Conservation (phyloP, 2,797 vertebrate genomes). For the Ambastaia sidthimunki region DNA sequence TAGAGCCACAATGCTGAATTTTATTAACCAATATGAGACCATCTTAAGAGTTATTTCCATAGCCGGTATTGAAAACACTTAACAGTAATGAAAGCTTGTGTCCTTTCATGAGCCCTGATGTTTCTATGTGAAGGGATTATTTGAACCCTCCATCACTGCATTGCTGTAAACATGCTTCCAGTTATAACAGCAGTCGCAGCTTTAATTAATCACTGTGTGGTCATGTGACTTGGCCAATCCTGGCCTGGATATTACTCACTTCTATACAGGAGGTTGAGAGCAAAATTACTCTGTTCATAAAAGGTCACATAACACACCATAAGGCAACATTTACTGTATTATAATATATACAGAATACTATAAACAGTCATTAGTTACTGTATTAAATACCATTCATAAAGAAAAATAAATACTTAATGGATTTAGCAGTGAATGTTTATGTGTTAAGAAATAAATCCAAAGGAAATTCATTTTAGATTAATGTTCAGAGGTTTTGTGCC, state of each 20-base stretch:
- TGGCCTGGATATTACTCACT: slow-evolving; percentile 27
- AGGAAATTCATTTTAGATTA: neutral
- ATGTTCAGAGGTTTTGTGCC: neutral
- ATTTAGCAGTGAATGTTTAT: neutral
- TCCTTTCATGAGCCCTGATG: neutral
- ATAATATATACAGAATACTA: neutral
- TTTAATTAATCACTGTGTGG: slow-evolving; percentile 31
- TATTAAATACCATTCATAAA: slow-evolving; percentile 1
- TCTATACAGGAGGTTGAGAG: slow-evolving; percentile 4
- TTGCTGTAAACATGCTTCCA: slow-evolving; percentile 16
- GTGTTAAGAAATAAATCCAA: neutral
- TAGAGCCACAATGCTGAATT: neutral
- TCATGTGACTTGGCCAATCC: slow-evolving; percentile 11
- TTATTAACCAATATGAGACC: neutral
- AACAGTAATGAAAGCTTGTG: slow-evolving; percentile 6
- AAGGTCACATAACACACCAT: slow-evolving; percentile 23
- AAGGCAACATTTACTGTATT: slow-evolving; percentile 31
- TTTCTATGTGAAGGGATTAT: neutral
- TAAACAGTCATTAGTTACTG: neutral
- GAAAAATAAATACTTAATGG: neutral
- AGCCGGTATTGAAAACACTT: slow-evolving; percentile 13
- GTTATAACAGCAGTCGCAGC: slow-evolving; percentile 1
- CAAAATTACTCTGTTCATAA: slow-evolving; percentile 31
- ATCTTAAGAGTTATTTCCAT: slow-evolving; percentile 9
- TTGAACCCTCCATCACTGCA: neutral